Evolutionary conservation across 2,113 vertebrate species (phyloP), one percentile per base, ranked within the genome.

Genomic region (Damaliscus lunatus): DNA sequence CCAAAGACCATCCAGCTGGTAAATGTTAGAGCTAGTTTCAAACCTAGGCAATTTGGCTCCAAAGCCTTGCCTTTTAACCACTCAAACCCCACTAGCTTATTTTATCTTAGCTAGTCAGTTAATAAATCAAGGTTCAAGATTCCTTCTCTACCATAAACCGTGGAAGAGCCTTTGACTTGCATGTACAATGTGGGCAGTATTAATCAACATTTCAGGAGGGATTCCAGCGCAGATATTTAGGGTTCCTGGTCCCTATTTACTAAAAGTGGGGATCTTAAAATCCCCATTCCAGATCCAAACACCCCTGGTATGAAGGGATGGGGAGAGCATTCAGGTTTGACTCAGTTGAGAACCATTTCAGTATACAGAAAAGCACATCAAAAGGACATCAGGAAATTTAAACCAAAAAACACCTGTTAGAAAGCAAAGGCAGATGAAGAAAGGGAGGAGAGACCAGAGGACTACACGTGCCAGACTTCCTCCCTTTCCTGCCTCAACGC

Each of bases 61-160:
- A 78, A 82, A 97, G 29, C 81, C 85, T 62, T 78, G 53, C 25
- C 57, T 90, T 94, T 90, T 40, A 92, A 77, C 74, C 46, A 62
- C 50, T 82, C 50, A 29, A 25, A 57, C 40, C 46, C 60, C 29
- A 52, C 25, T 25, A 71, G 40, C 57, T 96, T 78, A 8, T 52
- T 94, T 89, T 95, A 90, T 64, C 80, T 97, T 62, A 71, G n/a
- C 36, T 84, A 84, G 16, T 83, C 90, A 88, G 19, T 84, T 94
- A 86, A 55, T 80, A 96, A 52, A 6, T 52, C 52, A 86, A 90
- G 53, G 59, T 60, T 84, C 88, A 94, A 78, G 23, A 19, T 40
- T 90, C 90, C 17, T 88, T 71, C 60, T 85, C 67, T n/a, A 86
- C 16, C 29, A 15, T n/a, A 52, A 77, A 31, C 7, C 85, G 33